Conservation (phyloP, 2,888 invertebrate genomes). For the Cheilosia impressa region DNA sequence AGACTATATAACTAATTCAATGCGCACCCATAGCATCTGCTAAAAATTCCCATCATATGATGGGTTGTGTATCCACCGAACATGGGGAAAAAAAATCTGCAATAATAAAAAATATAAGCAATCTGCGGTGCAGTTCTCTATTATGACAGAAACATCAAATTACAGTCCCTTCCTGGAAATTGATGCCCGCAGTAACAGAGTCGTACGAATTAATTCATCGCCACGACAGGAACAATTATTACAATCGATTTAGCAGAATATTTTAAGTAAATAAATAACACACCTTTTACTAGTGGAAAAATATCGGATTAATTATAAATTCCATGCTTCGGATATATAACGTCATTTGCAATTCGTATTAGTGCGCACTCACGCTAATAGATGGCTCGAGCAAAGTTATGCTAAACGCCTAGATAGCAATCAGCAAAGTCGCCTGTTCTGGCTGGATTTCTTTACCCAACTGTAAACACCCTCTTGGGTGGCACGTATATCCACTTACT, state of each 20-base stretch:
- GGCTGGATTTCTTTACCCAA: background rate
- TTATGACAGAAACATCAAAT: background rate
- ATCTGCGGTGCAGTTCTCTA: background rate
- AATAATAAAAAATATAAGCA: background rate
- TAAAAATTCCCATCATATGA: background rate
- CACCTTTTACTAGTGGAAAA: background rate
- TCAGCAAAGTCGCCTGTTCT: background rate
- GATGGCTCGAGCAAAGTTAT: background rate
- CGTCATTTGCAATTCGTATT: background rate
- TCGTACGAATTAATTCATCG: background rate
- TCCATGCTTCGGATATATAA: background rate
- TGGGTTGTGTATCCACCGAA: background rate
- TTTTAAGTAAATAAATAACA: background rate
- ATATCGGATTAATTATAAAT: background rate
- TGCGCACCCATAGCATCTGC: background rate
- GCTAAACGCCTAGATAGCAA: background rate
- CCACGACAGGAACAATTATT: background rate
- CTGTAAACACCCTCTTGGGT: background rate
- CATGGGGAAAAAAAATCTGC: background rate
- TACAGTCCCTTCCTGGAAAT: background rate
- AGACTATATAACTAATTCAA: background rate
- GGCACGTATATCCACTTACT: background rate
- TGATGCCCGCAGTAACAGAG: background rate
- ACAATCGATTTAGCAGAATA: background rate
- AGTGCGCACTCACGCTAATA: conserved; percentile 1